Evolutionary conservation across 2,888 invertebrate species (phyloP).

Genomic region (Teleiodes luculella): DNA sequence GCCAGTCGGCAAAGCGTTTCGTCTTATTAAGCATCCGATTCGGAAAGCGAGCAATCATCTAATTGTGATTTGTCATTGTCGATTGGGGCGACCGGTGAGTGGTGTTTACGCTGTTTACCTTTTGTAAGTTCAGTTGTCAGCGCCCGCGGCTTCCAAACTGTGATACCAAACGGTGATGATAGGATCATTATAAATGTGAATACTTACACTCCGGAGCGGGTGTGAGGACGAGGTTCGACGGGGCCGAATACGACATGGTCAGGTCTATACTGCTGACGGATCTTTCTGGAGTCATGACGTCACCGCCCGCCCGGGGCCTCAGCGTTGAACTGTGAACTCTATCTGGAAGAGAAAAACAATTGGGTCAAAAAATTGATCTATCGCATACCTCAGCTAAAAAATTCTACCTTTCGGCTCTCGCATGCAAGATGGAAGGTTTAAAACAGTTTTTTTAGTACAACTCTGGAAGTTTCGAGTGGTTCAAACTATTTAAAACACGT

Average conservation of each 20-base stretch:
- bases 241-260: constrained; percentile 60
- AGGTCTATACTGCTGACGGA: constrained; percentile 61
- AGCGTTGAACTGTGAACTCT: constrained; percentile 55
- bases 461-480: too few relatives aligned
- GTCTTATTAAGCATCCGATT: neutral
- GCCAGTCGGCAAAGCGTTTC: neutral
- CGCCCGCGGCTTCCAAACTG: too few relatives aligned
- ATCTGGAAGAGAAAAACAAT: too few relatives aligned
- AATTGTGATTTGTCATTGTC: neutral
- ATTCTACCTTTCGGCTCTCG: too few relatives aligned
- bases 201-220: constrained; percentile 72
- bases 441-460: too few relatives aligned
- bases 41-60: neutral
- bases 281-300: constrained; percentile 62
- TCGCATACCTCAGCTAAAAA: too few relatives aligned
- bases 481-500: too few relatives aligned
- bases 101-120: neutral
- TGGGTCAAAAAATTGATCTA: too few relatives aligned
- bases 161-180: too few relatives aligned
- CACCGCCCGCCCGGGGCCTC: constrained; percentile 66
- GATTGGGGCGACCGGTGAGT: too few relatives aligned
- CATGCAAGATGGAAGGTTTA: too few relatives aligned
- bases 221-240: constrained; percentile 68
- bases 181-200: neutral
- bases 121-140: neutral